Base-by-base conservation (phyloP, 2,888 invertebrate genomes). In the Monoplex corrugatus region DNA sequence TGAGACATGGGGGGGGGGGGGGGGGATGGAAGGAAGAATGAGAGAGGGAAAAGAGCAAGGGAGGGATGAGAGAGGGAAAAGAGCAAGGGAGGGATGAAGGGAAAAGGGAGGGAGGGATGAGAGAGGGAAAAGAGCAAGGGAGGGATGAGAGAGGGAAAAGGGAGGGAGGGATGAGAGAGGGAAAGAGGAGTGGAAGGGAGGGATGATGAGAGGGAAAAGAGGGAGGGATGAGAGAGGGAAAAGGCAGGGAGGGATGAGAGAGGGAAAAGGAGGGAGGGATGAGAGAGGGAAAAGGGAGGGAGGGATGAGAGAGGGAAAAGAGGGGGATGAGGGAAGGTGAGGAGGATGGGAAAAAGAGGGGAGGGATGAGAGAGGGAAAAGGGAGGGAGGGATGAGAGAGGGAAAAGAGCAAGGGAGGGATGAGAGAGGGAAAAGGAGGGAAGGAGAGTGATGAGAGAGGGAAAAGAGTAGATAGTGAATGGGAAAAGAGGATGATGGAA, bases 1-100 rank as follows among this genome's bases (percentile, higher is more conserved):
- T 95, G 75, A 85, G 90, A 23, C 40, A 3, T 0, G 28, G n/a
- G 72, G 72, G 72, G 72, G 23, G n/a, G 32, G 72, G 72, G 8
- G 72, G 78, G 78, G 78, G 35, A 19, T 2, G 50, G 28, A 28
- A 13, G 8, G 0, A n/a, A n/a, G n/a, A 13, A 32, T 32, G 28
- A 86, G 23, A 40, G 63, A 8, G 19, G 50, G 50, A 50, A 50
- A 8, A 13, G 50, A 50, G 10, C 50, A 50, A 8, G 8, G 8
- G 50, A 13, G 50, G 50, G 19, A 13, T 19, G 19, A 19, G 50
- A 13, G 19, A 50, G 19, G 19, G 50, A 19, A 50, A 50, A 19
- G 50, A 50, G 50, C 50, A n/a, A n/a, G n/a, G n/a, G n/a, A n/a
- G n/a, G n/a, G n/a, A n/a, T n/a, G n/a, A n/a, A n/a, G n/a, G n/a